A percentile compares a stretch with the other conserved stretches of the same genome.
Conservation (phyloP, 2,888 invertebrate genomes). For the Limenitis camilla region DNA sequence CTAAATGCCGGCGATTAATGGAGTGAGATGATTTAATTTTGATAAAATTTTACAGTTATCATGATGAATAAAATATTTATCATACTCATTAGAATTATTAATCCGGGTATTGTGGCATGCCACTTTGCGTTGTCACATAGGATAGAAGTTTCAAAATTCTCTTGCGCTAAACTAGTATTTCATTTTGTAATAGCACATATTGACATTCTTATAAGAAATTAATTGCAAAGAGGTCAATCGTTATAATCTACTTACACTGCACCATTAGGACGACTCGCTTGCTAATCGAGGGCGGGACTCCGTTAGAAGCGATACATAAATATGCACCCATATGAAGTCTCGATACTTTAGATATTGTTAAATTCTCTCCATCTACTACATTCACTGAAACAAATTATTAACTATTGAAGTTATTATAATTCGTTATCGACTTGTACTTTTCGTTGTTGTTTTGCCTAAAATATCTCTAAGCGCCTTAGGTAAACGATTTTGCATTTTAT, state of each 20-base stretch:
- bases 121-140: no score
- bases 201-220: no score
- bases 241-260: conserved; percentile 79
- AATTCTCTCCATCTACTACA: conserved; percentile 89
- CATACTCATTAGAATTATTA: no score
- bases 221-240: not conserved
- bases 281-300: conserved; percentile 92
- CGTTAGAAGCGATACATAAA: conserved; percentile 93
- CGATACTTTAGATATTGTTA: conserved; percentile 91
- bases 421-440: no score
- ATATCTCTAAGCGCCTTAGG: no score
- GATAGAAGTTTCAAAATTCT: no score
- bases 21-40: not conserved
- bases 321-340: conserved; percentile 94
- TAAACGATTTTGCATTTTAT: not conserved
- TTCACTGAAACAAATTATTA: conserved; percentile 75
- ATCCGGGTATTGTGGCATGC: no score
- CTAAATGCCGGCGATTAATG: not conserved
- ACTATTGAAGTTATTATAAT: no score
- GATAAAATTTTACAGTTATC: no score
- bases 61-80: no score
- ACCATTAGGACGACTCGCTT: conserved; percentile 87
- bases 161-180: no score
- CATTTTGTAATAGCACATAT: no score
- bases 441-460: conserved; percentile 85